phyloP scores from a whole-genome alignment of 2,113 vertebrate genomes.

The Herpetotheres cachinnans region DNA sequence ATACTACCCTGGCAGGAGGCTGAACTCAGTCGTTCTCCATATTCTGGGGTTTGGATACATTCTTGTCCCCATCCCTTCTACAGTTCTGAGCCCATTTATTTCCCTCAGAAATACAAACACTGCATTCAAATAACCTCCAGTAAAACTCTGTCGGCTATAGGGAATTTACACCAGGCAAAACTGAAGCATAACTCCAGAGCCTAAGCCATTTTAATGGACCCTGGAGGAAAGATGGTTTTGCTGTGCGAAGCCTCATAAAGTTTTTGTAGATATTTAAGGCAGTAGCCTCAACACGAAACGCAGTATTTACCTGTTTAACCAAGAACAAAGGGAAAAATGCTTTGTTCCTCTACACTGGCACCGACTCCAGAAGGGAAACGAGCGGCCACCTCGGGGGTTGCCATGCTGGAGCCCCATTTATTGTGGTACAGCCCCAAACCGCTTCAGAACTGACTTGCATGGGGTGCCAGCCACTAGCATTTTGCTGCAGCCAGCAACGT shows the following conservation, averaged over 20 bases:
- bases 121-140: not conserved
- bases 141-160: not conserved
- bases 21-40: accelerated
- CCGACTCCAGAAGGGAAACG: not conserved
- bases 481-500: not conserved
- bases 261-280: not conserved
- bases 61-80: accelerated
- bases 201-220: not conserved
- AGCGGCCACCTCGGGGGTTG: accelerated
- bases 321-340: not conserved
- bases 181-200: not conserved
- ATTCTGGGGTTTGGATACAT: not conserved
- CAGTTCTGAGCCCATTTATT: not conserved
- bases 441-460: not conserved
- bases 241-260: not conserved
- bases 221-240: not conserved
- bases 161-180: not conserved
- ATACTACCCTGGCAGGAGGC: not conserved
- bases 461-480: not conserved
- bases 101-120: not conserved
- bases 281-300: not conserved
- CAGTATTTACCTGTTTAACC: not conserved
- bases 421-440: not conserved
- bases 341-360: not conserved
- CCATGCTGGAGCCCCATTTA: not conserved